Evolutionary conservation across 2,888 invertebrate species (phyloP), one percentile per base, ranked within the genome.

Genomic region (Idaea aversata): DNA sequence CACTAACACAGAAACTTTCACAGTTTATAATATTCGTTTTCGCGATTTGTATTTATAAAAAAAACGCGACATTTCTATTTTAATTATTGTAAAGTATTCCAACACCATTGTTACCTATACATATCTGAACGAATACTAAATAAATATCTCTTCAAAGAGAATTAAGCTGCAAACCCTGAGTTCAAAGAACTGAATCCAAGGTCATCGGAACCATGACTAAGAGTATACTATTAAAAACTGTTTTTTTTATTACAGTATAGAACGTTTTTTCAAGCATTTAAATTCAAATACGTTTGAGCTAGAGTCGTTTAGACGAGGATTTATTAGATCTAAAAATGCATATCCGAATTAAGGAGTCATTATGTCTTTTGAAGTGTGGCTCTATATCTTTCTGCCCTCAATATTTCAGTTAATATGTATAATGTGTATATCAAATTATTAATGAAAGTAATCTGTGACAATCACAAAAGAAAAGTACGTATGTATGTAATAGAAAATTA

Each of bases 121-220:
- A 90, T 90, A 78, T 82, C 81, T 75, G 76, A 75, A 76, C 77
- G 72, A 76, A 75, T 71, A 65, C 69, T 61, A 66, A 65, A 67
- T 68, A 67, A 75, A 70, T 47, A 69, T 71, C 70, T 71, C 70
- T 72, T 64, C 72, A 72, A 79, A 76, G 73, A 73, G 78, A 73
- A 71, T 66, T 68, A 61, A 68, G 69, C 34, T 67, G 65, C 63
- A 57, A 34, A 69, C 70, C 68, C 65, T 70, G 80, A 75, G 91
- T 90, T 89, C 90, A 90, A 88, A 81, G 89, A 89, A 87, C 89
- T 80, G 80, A 75, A 69, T 73, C 75, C 84, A 88, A 89, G 89
- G 89, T 85, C 87, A 84, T 68, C 78, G 70, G 75, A 74, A 74
- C 82, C 85, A 83, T 90, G 90, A 90, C 78, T 90, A 88, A 87